Conservation (phyloP, 2,888 invertebrate genomes). For the Thymelicus acteon region DNA sequence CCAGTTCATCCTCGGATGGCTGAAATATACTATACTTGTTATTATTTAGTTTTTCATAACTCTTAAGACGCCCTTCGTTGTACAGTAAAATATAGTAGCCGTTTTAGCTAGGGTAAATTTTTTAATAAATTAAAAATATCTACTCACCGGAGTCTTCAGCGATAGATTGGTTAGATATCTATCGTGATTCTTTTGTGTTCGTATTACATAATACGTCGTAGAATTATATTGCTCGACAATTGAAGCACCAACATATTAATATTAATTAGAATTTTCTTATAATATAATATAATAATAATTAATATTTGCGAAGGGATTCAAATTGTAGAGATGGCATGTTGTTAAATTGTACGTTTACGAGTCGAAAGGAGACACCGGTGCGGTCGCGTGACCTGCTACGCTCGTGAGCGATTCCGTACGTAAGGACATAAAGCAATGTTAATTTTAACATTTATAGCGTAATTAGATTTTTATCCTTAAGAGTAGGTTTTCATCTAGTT, state of each 20-base stretch:
- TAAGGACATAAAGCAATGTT: slow-evolving; percentile 81
- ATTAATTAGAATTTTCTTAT: slow-evolving; percentile 66
- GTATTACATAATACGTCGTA: slow-evolving; percentile 59
- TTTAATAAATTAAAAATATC: slow-evolving; percentile 77
- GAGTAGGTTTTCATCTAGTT: slow-evolving; percentile 84
- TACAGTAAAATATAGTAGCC: slow-evolving; percentile 81
- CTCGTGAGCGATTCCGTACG: slow-evolving; percentile 58
- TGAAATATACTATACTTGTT: slow-evolving; percentile 41
- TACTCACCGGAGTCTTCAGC: slow-evolving; percentile 62
- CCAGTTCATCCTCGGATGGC: slow-evolving; percentile 65
- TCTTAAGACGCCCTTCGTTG: slow-evolving; percentile 76
- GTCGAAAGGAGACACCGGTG: slow-evolving; percentile 13
- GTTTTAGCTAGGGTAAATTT: slow-evolving; percentile 83
- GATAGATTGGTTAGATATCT: slow-evolving; percentile 62
- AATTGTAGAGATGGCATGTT: slow-evolving; percentile 34
- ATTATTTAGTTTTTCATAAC: slow-evolving; percentile 59
- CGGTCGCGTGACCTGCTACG: slow-evolving; percentile 6
- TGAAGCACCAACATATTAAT: slow-evolving; percentile 72
- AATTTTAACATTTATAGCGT: slow-evolving; percentile 82
- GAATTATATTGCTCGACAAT: slow-evolving; percentile 65
- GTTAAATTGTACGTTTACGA: slow-evolving; percentile 27
- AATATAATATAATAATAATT: slow-evolving; percentile 54
- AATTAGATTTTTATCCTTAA: slow-evolving; percentile 84
- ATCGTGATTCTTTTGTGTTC: slow-evolving; percentile 57
- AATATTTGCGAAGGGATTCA: slow-evolving; percentile 40